Evolutionary conservation across 1,140 invertebrate genomes (phyloP).

Genomic region (Caenorhabditis brenneri): DNA sequence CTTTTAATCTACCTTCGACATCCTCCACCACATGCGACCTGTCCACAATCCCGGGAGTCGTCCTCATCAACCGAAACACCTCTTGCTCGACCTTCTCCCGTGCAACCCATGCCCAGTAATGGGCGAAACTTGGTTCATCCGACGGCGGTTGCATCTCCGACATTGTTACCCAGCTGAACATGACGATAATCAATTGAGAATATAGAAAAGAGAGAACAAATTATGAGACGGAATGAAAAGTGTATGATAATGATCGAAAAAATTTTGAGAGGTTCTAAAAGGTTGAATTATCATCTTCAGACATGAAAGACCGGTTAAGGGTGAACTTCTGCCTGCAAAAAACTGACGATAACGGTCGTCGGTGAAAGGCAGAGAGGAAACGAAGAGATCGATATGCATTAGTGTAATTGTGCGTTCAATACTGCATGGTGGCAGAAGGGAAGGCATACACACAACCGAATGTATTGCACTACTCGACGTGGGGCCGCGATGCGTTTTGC

Average conservation of each 20-base stretch:
- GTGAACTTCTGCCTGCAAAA: not conserved
- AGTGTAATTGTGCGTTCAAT: constrained; percentile 36
- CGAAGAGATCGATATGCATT: constrained; percentile 16
- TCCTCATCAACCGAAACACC: not conserved
- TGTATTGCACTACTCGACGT: too few relatives aligned
- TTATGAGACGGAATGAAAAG: not conserved
- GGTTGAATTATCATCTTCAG: too few relatives aligned
- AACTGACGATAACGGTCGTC: not conserved
- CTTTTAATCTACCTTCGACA: not conserved
- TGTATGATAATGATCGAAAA: not conserved
- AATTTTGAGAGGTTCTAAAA: not conserved
- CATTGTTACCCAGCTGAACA: constrained; percentile 30
- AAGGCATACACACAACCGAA: not conserved
- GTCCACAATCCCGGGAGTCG: not conserved
- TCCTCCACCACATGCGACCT: not conserved
- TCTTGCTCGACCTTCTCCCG: not conserved
- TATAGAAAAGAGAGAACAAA: not conserved
- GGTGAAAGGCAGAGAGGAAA: not conserved
- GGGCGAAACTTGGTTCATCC: not conserved
- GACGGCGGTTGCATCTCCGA: not conserved
- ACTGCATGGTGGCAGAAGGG: not conserved
- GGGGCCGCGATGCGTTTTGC: not conserved
- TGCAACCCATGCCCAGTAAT: not conserved
- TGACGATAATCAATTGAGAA: not conserved
- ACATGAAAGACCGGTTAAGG: too few relatives aligned